Conservation (phyloP, 2,797 vertebrate species). For the Syngnathus rostellatus region DNA sequence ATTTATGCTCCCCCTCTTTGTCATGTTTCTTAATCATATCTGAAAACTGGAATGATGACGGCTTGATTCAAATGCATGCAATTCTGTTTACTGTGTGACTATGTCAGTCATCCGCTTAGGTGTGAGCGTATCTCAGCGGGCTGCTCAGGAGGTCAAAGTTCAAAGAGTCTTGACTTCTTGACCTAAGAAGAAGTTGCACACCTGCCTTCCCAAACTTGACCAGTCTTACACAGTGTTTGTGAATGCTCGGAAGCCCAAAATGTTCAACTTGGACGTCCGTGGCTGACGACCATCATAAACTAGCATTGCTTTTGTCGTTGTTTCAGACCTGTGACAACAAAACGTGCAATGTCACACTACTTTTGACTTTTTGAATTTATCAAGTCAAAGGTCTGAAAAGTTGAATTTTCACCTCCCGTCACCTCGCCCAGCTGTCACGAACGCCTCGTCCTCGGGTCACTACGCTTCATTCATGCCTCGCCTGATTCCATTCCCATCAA, state of each 20-base stretch:
- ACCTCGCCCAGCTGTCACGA: not conserved
- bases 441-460: not conserved
- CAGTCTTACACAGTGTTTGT: not conserved
- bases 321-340: not conserved
- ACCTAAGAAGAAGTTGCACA: conserved; percentile 32
- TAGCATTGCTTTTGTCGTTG: not conserved
- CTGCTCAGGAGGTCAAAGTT: conserved; percentile 36
- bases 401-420: not conserved
- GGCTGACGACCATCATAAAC: not conserved
- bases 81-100: not conserved
- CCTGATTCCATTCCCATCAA: conserved; percentile 28
- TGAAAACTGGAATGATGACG: not conserved
- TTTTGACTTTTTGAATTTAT: not conserved
- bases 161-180: conserved; percentile 32
- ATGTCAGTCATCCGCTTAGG: conserved; percentile 1
- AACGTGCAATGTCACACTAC: not conserved
- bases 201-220: not conserved
- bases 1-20: not conserved
- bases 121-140: conserved; percentile 18
- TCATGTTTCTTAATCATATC: not conserved
- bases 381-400: not conserved
- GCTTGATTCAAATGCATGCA: not conserved
- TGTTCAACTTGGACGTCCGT: not conserved
- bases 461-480: conserved; percentile 14
- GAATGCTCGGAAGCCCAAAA: not conserved